Evolutionary conservation across 2,797 vertebrate species (phyloP), one percentile per base, ranked within the genome.

Genomic region (Zenarchopterus dispar): DNA sequence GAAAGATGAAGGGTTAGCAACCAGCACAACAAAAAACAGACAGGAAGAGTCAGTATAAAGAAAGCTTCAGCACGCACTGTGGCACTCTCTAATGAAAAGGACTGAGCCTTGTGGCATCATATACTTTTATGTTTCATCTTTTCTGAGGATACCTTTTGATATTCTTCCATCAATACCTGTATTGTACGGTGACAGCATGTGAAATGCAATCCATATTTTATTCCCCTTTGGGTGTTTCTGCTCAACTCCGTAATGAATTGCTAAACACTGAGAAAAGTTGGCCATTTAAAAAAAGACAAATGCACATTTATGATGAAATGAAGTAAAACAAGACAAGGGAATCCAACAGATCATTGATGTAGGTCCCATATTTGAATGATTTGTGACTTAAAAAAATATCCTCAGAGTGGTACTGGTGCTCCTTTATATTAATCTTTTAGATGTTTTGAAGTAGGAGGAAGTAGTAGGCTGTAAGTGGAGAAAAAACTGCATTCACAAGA

Each of bases 181-280:
- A 65, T 56, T 8, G 0, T 46, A 1, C 0, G 31, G 45, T 43
- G 22, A 36, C 45, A 56, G 1, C 16, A 44, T 43, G n/a, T 3
- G 24, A 58, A 58, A 52, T 49, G 28, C 39, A 55, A 63, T 73
- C 46, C 15, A 62, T 70, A 23, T 73, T 62, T 59, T 33, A 62
- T 69, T 9, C n/a, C 43, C 18, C n/a, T n/a, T 19, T 45, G 6
- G 1, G 28, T 54, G 23, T 55, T 31, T 4, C 4, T 1, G 26
- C 7, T 21, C 3, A 1, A 1, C 18, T 61, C 36, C 26, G 28
- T 1, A 19, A 19, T 4, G 43, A 59, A 49, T 10, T 11, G 0
- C 2, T 16, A 19, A 9, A 21, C 21, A 51, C 31, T 2, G 5
- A 26, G 6, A 10, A 36, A 36, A 36, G 33, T 10, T 36, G 33